Conservation (phyloP, 53 echinoderm and acorn worm species). For the Arbacia lixula region DNA sequence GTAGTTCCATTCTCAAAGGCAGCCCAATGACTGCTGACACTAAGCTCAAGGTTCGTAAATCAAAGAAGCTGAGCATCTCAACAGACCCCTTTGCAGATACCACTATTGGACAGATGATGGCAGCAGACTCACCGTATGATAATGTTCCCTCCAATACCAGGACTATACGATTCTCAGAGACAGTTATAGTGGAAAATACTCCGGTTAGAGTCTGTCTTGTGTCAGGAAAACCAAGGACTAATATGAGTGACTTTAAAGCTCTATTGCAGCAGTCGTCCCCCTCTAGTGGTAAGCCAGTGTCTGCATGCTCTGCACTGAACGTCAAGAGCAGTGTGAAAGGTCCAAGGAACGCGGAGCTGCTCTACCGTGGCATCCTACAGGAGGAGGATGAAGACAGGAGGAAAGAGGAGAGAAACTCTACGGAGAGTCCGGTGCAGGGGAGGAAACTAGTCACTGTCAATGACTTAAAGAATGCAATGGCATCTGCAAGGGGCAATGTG, state of each 20-base stretch:
- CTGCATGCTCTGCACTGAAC: constrained; percentile 71
- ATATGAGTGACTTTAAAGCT: constrained; percentile 87
- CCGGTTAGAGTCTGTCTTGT: constrained; percentile 85
- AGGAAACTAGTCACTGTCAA: constrained; percentile 70
- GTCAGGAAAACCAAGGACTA: constrained; percentile 95
- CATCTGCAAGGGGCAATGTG: constrained; percentile 62
- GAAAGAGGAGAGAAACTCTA: constrained; percentile 1
- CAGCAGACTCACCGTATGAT: constrained; percentile 51
- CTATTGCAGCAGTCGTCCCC: constrained; percentile 70
- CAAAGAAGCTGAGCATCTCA: constrained; percentile 64
- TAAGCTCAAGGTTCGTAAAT: constrained; percentile 62
- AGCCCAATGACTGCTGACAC: constrained; percentile 45
- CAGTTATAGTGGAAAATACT: constrained; percentile 87
- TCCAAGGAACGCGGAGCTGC: constrained; percentile 74
- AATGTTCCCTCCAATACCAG: constrained; percentile 46
- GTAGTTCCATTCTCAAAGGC: constrained; percentile 80
- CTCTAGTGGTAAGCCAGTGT: constrained; percentile 35
- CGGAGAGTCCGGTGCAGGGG: constrained; percentile 35
- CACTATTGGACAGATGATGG: constrained; percentile 50
- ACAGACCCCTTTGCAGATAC: constrained; percentile 67
- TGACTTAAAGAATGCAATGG: constrained; percentile 79
- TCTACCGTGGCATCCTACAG: constrained; percentile 73
- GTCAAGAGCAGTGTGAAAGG: constrained; percentile 58
- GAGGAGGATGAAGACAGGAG: constrained; percentile 63
- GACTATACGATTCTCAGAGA: constrained; percentile 93